Percentiles rank a stretch among this genome's conserved stretches.
Evolutionary conservation across 1,140 invertebrate genomes (phyloP).

Genomic region (Drosophila fuyamai): DNA sequence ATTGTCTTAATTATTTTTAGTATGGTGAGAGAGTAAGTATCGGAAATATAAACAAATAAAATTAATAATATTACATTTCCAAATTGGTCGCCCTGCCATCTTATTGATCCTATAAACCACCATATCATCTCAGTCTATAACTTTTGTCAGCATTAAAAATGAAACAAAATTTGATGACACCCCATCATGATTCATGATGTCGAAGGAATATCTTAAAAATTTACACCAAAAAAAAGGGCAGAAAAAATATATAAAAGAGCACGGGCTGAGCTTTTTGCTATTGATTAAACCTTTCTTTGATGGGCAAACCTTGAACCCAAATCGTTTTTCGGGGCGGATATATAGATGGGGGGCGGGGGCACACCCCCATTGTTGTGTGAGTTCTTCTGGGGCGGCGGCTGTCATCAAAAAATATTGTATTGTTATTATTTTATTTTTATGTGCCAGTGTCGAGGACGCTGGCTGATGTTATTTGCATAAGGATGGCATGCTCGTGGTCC

Average conservation of each 20-base stretch:
- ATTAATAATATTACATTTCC: background rate
- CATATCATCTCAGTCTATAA: slow-evolving; percentile 14
- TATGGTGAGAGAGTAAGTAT: too few relatives aligned
- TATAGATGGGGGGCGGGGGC: slow-evolving; percentile 7
- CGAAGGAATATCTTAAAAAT: slow-evolving; percentile 64
- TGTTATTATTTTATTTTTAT: slow-evolving; percentile 84
- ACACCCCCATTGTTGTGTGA: slow-evolving; percentile 22
- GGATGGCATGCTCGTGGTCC: slow-evolving; percentile 52
- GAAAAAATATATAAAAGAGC: slow-evolving; percentile 5
- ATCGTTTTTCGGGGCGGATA: slow-evolving; percentile 13
- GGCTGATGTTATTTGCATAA: slow-evolving; percentile 75
- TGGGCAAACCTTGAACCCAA: slow-evolving; percentile 48
- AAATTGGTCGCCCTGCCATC: background rate
- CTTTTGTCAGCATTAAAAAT: slow-evolving; percentile 21
- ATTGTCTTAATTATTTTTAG: too few relatives aligned
- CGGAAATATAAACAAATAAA: background rate
- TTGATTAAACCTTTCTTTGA: slow-evolving; percentile 83
- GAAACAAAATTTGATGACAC: slow-evolving; percentile 70
- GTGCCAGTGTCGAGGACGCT: slow-evolving; percentile 50
- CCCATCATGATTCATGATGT: slow-evolving; percentile 48
- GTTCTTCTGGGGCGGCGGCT: slow-evolving; percentile 37
- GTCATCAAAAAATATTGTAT: slow-evolving; percentile 83
- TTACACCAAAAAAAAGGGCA: slow-evolving; percentile 57
- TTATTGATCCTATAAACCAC: slow-evolving; percentile 13
- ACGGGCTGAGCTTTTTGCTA: slow-evolving; percentile 38